Percentiles rank a stretch among this genome's conserved stretches.
phyloP scores from a whole-genome alignment of 92 coral and sea anemone genomes.

The Epizoanthus illoricatus region DNA sequence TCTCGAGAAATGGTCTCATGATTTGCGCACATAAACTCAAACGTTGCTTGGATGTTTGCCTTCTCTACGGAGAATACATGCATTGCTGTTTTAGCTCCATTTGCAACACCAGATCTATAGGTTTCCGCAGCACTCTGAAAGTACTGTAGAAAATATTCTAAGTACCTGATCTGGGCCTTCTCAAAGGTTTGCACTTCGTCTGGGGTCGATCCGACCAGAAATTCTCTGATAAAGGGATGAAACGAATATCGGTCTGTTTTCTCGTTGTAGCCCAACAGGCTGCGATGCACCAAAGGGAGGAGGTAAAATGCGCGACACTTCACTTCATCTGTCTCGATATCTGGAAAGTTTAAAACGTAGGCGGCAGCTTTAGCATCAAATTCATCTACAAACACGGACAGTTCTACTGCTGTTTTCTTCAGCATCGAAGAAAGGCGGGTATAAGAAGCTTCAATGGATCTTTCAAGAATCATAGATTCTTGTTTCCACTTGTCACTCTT shows the following conservation, averaged over 20 bases:
- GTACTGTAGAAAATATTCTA: background rate
- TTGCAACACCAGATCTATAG: background rate
- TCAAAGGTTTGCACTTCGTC: background rate
- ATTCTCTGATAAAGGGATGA: constrained; percentile 2
- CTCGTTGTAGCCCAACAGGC: constrained; percentile 7
- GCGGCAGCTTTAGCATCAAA: constrained; percentile 14
- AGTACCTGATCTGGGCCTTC: constrained; percentile 1
- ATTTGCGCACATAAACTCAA: constrained; percentile 6
- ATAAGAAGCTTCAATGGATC: constrained; percentile 5
- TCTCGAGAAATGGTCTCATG: background rate
- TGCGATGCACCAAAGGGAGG: constrained; percentile 12
- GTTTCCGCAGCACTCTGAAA: background rate
- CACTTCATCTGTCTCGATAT: background rate
- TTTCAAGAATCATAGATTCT: constrained; percentile 9
- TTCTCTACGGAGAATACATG: background rate
- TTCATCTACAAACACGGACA: constrained; percentile 3
- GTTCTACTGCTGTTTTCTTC: constrained; percentile 2
- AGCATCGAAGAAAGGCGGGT: background rate
- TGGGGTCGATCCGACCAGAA: background rate
- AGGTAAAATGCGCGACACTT: constrained; percentile 22
- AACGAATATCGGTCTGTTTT: constrained; percentile 1
- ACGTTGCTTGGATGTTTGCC: constrained; percentile 12
- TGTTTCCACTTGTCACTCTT: constrained; percentile 17
- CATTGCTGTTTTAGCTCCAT: constrained; percentile 5
- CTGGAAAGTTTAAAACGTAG: background rate